phyloP scores from a whole-genome alignment of 2,797 vertebrate species.

The Rhinatrema bivittatum region DNA sequence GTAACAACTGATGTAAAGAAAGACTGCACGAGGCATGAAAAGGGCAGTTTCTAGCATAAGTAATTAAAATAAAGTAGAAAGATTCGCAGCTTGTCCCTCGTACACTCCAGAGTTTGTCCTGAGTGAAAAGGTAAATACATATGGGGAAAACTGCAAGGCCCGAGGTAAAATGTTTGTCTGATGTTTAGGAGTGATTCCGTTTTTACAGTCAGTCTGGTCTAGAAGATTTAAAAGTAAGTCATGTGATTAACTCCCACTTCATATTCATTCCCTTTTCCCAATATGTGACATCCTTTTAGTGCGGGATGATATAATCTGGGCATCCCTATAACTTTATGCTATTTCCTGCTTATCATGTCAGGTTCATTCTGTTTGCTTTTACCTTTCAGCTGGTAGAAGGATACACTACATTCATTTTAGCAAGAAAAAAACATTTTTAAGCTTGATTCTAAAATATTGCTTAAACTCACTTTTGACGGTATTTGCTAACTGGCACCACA shows the following conservation, averaged over 20 bases:
- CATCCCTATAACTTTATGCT: too few species aligned
- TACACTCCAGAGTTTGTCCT: slow-evolving; percentile 20
- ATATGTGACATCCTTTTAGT: too few species aligned
- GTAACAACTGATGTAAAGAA: slow-evolving; percentile 61
- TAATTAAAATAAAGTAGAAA: slow-evolving; percentile 53
- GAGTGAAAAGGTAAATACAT: slow-evolving; percentile 7
- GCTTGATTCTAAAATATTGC: too few species aligned
- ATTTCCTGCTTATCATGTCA: too few species aligned
- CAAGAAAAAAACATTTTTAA: too few species aligned
- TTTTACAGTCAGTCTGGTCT: slow-evolving; percentile 6
- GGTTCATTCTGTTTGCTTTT: too few species aligned
- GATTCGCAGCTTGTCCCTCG: slow-evolving; percentile 19
- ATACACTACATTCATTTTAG: too few species aligned
- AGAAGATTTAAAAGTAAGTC: slow-evolving; percentile 10
- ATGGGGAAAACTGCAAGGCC: neutral
- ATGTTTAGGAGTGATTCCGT: slow-evolving; percentile 13
- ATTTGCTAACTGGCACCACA: too few species aligned
- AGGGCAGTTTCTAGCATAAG: slow-evolving; percentile 35
- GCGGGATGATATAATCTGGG: too few species aligned
- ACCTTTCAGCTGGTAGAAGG: too few species aligned
- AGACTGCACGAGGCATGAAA: slow-evolving; percentile 52
- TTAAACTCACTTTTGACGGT: too few species aligned
- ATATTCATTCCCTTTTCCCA: neutral
- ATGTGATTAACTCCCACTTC: slow-evolving; percentile 19
- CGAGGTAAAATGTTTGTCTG: slow-evolving; percentile 23